These are phyloP conservation scores for Campopleginae sp. DNA, from an alignment of 2,888 invertebrate genomes.

Conservation along the genomic window DNA sequence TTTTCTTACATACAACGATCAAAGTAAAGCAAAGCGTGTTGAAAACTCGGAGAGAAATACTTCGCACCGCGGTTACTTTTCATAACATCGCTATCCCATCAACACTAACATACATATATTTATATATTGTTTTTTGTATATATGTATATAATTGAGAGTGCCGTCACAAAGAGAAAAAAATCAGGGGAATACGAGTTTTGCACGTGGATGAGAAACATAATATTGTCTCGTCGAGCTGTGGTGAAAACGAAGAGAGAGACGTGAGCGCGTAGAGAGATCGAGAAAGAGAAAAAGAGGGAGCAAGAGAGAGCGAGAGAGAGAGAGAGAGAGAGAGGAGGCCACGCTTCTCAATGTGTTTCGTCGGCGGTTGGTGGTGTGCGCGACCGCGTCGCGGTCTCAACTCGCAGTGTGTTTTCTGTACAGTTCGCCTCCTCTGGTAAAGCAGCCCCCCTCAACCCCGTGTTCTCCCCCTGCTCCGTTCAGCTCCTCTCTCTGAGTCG, in stretches of 20 bases:
- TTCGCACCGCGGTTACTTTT: conserved; percentile 12
- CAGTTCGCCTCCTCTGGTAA: conserved; percentile 54
- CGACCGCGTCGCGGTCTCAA: conserved; percentile 52
- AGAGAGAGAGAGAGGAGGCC: conserved; percentile 50
- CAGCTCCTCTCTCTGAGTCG: neutral
- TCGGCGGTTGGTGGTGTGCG: conserved; percentile 54
- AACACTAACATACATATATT: conserved; percentile 19
- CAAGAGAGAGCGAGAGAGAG: neutral
- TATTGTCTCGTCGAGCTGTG: conserved; percentile 59
- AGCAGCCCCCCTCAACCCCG: conserved; percentile 34
- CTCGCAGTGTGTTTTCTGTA: conserved; percentile 38
- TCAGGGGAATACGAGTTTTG: conserved; percentile 51
- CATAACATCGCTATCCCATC: conserved; percentile 1
- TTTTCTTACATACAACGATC: neutral
- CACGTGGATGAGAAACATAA: conserved; percentile 62
- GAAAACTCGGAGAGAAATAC: conserved; percentile 31
- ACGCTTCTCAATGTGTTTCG: conserved; percentile 54
- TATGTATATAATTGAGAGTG: conserved; percentile 48
- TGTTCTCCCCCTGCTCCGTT: neutral
- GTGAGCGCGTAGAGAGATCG: conserved; percentile 32
- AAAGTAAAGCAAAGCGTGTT: conserved; percentile 37
- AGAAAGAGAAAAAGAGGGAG: conserved; percentile 43
- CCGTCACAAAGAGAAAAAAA: conserved; percentile 56
- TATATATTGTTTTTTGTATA: conserved; percentile 16
- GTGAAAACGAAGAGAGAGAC: conserved; percentile 48